Conservation (phyloP, 1,140 invertebrate genomes). For the Neotoxoptera formosana region DNA sequence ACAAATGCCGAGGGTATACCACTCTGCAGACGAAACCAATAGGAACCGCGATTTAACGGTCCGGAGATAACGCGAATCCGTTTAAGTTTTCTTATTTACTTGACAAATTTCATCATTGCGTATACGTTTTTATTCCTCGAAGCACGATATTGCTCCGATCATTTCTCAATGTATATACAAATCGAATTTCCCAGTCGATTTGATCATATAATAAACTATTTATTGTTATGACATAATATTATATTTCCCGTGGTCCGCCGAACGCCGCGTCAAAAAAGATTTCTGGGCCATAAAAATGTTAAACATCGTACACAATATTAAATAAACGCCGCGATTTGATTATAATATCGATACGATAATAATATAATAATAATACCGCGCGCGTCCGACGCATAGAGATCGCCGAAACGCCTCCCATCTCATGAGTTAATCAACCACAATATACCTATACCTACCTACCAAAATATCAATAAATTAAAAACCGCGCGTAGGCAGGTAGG, state of each 20-base stretch:
- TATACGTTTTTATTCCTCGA: not conserved
- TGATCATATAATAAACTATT: not conserved
- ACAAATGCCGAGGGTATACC: too few species aligned
- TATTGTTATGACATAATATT: too few species aligned
- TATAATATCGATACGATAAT: not conserved
- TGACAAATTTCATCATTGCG: too few species aligned
- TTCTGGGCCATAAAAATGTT: not conserved
- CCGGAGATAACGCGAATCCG: too few species aligned
- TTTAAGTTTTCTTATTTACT: too few species aligned
- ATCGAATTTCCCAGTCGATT: not conserved
- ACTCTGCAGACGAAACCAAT: too few species aligned
- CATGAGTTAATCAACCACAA: constrained; percentile 3
- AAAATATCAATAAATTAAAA: constrained; percentile 20
- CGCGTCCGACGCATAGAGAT: not conserved
- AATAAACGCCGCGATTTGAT: not conserved
- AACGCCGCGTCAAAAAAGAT: not conserved
- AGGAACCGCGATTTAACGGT: too few species aligned
- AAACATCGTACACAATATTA: not conserved
- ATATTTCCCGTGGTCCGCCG: not conserved
- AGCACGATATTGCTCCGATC: not conserved
- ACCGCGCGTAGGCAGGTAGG: not conserved
- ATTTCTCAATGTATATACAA: not conserved
- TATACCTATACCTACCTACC: not conserved
- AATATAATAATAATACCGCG: not conserved
- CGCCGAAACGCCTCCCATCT: not conserved